Base-by-base conservation (phyloP, 2,113 vertebrate genomes). In the Semicossyphus pulcher region DNA sequence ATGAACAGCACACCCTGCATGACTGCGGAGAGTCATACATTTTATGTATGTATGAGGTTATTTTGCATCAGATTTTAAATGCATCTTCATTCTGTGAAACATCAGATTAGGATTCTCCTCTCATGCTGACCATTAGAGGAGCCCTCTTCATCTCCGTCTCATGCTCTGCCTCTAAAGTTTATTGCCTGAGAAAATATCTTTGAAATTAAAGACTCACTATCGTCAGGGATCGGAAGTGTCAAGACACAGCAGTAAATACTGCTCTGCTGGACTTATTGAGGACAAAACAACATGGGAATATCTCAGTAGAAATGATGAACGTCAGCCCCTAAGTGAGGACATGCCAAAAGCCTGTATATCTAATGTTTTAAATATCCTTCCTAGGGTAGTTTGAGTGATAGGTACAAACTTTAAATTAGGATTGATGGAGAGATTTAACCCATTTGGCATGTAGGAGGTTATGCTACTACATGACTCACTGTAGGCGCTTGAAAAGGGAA, bases 161-260 rank as follows among this genome's bases (percentile, higher is more conserved):
- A 54, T 28, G 15, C 15, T 41, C 31, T 0, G 1, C 60, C 32
- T 31, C 28, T 23, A 9, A 23, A 14, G 12, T 45, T 47, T 85
- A 80, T 74, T 16, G 51, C 51, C 37, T 77, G 72, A 67, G 77
- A 69, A 75, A 75, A 48, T 7, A 42, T 68, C 25, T 25, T 26
- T 72, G 2, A 75, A 61, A 59, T 47, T 10, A 61, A 87, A 67
- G 49, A 54, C 1, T 4, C 6, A 0, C 4, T 34, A 20, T 49
- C 15, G 37, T 6, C 4, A 21, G 5, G 10, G 16, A 23, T 4
- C 1, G 2, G 68, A 49, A 7, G n/a, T 28, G 1, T 56, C 0
- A 2, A 37, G 15, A 16, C 7, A 7, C 48, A 53, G 25, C 32
- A 51, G 3, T 3, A 18, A 42, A 20, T 15, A 18, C 3, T 15